These are phyloP conservation scores for Mythimna lalbum DNA, from an alignment of 2,888 invertebrate genomes.

Conservation along the genomic window DNA sequence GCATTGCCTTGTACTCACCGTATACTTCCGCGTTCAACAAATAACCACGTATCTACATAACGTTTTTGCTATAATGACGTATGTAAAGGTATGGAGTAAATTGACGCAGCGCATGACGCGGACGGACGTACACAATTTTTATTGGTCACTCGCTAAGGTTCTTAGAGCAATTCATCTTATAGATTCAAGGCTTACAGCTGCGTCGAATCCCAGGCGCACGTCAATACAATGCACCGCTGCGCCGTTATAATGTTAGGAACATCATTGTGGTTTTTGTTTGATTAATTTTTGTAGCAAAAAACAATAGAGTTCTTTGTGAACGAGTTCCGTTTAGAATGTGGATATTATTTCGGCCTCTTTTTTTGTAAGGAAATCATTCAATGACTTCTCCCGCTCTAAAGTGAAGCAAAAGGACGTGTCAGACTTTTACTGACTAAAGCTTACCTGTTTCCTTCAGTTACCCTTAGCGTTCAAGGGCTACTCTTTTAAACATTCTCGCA, in stretches of 20 bases:
- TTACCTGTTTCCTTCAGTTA: too few relatives aligned
- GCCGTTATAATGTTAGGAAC: constrained; percentile 3
- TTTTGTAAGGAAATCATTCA: background rate
- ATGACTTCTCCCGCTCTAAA: too few relatives aligned
- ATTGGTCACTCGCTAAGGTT: constrained; percentile 52
- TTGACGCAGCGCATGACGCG: constrained; percentile 56
- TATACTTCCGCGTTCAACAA: constrained; percentile 28
- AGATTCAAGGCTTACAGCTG: constrained; percentile 46
- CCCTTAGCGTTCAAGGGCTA: too few relatives aligned
- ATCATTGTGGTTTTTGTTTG: constrained; percentile 2
- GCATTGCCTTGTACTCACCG: background rate
- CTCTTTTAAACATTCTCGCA: too few relatives aligned
- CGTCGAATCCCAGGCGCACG: constrained; percentile 27
- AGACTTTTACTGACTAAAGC: too few relatives aligned
- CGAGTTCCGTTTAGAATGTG: constrained; percentile 1
- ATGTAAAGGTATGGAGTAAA: constrained; percentile 45
- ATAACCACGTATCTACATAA: constrained; percentile 23
- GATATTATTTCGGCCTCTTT: background rate
- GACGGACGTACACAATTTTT: constrained; percentile 35
- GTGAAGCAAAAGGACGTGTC: too few relatives aligned
- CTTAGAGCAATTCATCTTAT: constrained; percentile 42
- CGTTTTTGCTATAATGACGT: constrained; percentile 54
- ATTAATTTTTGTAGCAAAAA: background rate
- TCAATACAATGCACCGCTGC: constrained; percentile 31
- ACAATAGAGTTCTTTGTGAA: background rate